Base-by-base conservation (phyloP, 2,888 invertebrate species). In the Electrophaes corylata region DNA sequence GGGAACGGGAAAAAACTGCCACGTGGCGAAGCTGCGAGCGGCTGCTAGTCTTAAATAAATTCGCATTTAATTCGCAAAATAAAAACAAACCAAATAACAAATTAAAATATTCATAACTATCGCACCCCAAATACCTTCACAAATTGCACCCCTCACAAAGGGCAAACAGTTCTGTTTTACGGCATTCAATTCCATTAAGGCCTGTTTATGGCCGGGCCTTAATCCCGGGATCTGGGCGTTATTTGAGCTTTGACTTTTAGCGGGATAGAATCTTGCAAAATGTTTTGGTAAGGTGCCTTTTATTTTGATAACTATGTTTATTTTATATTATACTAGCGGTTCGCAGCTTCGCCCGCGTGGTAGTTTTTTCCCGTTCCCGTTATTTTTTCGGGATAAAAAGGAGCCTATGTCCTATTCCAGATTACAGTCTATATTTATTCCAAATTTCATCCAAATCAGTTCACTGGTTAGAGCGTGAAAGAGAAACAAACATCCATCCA, bases 111-210 rank as follows among this genome's bases (percentile, higher is more conserved):
- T 65, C 67, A 67, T 65, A 65, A 65, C 64, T 60, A 65, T 62
- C 57, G 16, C 45, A 49, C 60, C 50, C 57, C 52, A 48, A 44
- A 58, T 64, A 66, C 65, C 69, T 52, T 53, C 35, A 62, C 64
- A 67, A 70, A 72, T 70, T 66, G 65, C 64, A 60, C 47, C 73
- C 63, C 62, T 60, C 37, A 44, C 40, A 65, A 54, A 55, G 48
- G 16, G 47, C 39, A 44, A 65, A 65, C 72, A 68, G 76, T 80
- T 83, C 71, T 65, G 68, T 82, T 84, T 85, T 84, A 85, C 84
- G 84, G 77, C 77, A 75, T 70, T 72, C 86, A 79, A 84, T 84
- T 81, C 81, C 81, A 78, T 81, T 81, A 84, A 85, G 72, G 71
- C 70, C 71, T 68, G 80, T 84, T 84, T 86, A 84, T 80, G 84